A percentile compares a stretch with the other conserved stretches of the same genome.
Conservation (phyloP, 2,888 invertebrate genomes). For the Drosophila lacicola region DNA sequence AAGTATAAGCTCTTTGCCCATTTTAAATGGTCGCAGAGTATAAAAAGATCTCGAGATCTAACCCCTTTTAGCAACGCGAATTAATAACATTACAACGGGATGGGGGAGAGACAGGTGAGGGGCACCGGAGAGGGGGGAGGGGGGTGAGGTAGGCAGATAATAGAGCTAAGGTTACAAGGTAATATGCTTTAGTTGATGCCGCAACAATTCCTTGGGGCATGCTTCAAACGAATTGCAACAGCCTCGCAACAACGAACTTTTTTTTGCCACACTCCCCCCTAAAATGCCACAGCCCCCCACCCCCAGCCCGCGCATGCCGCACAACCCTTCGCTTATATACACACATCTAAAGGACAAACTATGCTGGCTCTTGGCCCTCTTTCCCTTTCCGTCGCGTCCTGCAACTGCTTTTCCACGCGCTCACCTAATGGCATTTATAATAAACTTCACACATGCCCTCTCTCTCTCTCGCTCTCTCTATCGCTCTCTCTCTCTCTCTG, state of each 20-base stretch:
- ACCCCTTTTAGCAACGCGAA: slow-evolving; percentile 63
- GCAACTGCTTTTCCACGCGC: slow-evolving; percentile 26
- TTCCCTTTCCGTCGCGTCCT: background rate
- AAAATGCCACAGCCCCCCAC: background rate
- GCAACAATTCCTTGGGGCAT: slow-evolving; percentile 69
- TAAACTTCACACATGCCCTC: slow-evolving; percentile 39
- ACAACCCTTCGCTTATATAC: background rate
- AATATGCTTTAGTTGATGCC: slow-evolving; percentile 29
- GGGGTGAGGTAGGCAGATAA: background rate
- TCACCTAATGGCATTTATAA: slow-evolving; percentile 67
- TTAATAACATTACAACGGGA: slow-evolving; percentile 69
- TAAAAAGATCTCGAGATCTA: slow-evolving; percentile 9
- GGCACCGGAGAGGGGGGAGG: background rate
- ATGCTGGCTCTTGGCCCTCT: slow-evolving; percentile 1
- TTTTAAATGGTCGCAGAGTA: too few species aligned
- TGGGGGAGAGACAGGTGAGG: slow-evolving; percentile 4
- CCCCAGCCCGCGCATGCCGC: background rate
- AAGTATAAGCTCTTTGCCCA: too few species aligned
- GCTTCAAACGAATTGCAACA: slow-evolving; percentile 69
- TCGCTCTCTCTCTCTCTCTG: background rate
- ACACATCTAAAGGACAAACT: slow-evolving; percentile 17
- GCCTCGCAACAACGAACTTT: slow-evolving; percentile 22
- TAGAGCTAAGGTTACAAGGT: slow-evolving; percentile 8
- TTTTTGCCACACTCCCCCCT: background rate
- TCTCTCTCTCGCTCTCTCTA: background rate